phyloP scores from a whole-genome alignment of 2,888 invertebrate genomes.

The Tipula vernalis region DNA sequence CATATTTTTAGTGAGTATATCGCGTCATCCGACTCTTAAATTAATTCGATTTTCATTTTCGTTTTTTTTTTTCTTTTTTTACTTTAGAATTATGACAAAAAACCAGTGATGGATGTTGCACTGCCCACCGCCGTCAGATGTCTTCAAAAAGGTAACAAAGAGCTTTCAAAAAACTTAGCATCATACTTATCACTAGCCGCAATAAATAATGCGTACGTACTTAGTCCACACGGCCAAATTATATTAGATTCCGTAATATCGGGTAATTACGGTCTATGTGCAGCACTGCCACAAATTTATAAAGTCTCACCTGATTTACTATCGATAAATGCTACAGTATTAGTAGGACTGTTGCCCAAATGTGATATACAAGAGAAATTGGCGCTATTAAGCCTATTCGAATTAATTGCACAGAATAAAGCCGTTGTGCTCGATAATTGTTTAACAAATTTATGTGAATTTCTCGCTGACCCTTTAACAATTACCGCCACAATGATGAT shows the following conservation, averaged over 20 bases:
- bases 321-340: constrained; percentile 69
- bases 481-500: constrained; percentile 55
- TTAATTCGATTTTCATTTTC: neutral
- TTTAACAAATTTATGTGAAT: constrained; percentile 69
- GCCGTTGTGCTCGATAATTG: constrained; percentile 70
- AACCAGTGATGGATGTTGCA: constrained; percentile 45
- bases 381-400: constrained; percentile 69
- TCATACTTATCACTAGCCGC: constrained; percentile 87
- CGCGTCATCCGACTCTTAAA: neutral
- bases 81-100: constrained; percentile 44
- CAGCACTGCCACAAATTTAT: constrained; percentile 83
- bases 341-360: constrained; percentile 61
- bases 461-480: constrained; percentile 47
- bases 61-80: constrained; percentile 12
- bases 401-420: constrained; percentile 67
- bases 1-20: constrained; percentile 70
- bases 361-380: constrained; percentile 79
- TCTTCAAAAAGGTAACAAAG: constrained; percentile 78
- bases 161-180: constrained; percentile 79
- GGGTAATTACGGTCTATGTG: constrained; percentile 76
- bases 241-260: constrained; percentile 84
- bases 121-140: constrained; percentile 87
- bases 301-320: constrained; percentile 77
- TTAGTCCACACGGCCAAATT: constrained; percentile 77
- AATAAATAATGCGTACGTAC: constrained; percentile 73